Base-by-base conservation (phyloP, 1,140 invertebrate genomes). In the Scaptodrosophila lebanonensis region DNA sequence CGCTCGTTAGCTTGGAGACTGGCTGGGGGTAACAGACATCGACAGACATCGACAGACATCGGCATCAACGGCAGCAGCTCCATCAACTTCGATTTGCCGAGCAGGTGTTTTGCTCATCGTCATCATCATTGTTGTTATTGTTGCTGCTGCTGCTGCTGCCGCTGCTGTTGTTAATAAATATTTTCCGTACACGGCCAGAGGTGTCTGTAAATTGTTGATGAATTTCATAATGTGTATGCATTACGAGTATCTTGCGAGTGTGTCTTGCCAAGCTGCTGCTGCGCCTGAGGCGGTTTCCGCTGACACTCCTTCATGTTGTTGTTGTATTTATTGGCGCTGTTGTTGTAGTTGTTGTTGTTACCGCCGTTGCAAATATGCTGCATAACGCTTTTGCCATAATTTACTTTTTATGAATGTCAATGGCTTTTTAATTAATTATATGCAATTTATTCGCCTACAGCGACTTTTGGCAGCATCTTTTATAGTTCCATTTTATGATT, bases 391-490 rank as follows among this genome's bases (percentile, higher is more conserved):
- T 82, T 83, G 75, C 75, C 75, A 67, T 76, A 82, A 82, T 82
- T 82, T 82, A 82, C 70, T 82, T 64, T 82, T 82, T 82, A 82
- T 82, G 75, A 82, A 82, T 82, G 75, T 82, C 75, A 82, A 82
- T 82, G 69, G 75, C 32, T 82, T 82, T 82, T 82, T 82, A 82
- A 82, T 82, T 82, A 82, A 82, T 82, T 82, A 62, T 66, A 52
- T 57, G 58, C 58, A 68, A 70, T 82, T 82, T 67, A n/a, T n/a
- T n/a, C n/a, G n/a, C n/a, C n/a, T n/a, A n/a, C n/a, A n/a, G n/a
- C n/a, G n/a, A n/a, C n/a, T n/a, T 65, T 52, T 32, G 30, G 38
- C 51, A 40, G 32, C 45, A 39, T 15, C 50, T 16, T 44, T 35
- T 25, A n/a, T 44, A 20, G 2, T 25, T 25, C n/a, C n/a, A 42